A percentile compares a stretch with the other conserved stretches of the same genome.
phyloP scores from a whole-genome alignment of 2,113 vertebrate species.

The Piprites chloris region DNA sequence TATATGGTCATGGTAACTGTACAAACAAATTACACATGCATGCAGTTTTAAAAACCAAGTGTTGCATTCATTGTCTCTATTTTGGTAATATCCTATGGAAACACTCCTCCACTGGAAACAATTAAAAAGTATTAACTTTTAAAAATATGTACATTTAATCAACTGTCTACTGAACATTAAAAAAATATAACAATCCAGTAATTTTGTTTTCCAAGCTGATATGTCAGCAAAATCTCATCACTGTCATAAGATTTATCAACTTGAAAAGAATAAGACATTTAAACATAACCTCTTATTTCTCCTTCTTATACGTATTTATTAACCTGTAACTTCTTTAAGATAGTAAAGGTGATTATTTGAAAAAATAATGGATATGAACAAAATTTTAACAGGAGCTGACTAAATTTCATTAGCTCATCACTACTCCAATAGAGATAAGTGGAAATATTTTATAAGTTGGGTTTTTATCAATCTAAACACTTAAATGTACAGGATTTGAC shows the following conservation, averaged over 20 bases:
- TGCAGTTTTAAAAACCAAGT: constrained; percentile 29
- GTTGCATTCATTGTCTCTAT: not conserved
- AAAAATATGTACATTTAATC: constrained; percentile 13
- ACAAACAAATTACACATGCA: constrained; percentile 42
- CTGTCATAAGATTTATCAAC: not conserved
- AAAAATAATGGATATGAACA: constrained; percentile 24
- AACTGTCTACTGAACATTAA: constrained; percentile 25
- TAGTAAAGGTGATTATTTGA: not conserved
- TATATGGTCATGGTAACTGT: constrained; percentile 18
- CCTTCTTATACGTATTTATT: not conserved
- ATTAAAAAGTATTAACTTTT: not conserved
- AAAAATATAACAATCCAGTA: constrained; percentile 52
- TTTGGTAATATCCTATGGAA: not conserved
- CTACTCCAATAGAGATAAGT: not conserved
- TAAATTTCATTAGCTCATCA: constrained; percentile 23
- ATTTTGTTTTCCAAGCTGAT: not conserved
- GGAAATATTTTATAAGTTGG: not conserved
- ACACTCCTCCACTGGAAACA: constrained; percentile 17
- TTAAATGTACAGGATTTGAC: not conserved
- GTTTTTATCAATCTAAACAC: not conserved
- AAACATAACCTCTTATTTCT: not conserved
- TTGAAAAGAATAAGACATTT: constrained; percentile 9
- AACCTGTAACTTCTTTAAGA: constrained; percentile 4
- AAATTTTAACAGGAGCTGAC: not conserved
- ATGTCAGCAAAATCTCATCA: not conserved